These are phyloP conservation scores for Mythimna lalbum DNA, from an alignment of 2,888 invertebrate genomes.

Conservation along the genomic window DNA sequence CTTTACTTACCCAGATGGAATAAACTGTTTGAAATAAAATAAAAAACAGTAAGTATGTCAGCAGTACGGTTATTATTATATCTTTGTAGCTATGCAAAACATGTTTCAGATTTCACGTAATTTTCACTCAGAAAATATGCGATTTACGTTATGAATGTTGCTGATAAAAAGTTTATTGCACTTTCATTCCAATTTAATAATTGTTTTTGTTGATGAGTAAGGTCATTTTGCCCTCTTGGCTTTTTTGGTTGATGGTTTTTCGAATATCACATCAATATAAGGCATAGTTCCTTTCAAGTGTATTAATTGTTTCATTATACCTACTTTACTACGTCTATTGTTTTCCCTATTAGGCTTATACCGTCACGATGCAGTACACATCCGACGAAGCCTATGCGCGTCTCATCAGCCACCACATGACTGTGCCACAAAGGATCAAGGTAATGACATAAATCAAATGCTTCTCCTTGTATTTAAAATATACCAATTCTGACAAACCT, in stretches of 20 bases:
- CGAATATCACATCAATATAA: background rate
- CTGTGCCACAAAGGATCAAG: constrained; percentile 89
- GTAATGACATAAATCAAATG: constrained; percentile 64
- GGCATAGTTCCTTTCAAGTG: constrained; percentile 1
- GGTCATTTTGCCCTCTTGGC: background rate
- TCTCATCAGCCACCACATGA: constrained; percentile 89
- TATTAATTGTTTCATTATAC: constrained; percentile 9
- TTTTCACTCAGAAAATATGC: background rate
- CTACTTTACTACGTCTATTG: constrained; percentile 16
- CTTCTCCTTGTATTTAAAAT: background rate
- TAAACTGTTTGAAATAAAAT: constrained; percentile 47
- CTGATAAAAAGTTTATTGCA: constrained; percentile 40
- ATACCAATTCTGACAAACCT: background rate
- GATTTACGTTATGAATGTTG: constrained; percentile 6
- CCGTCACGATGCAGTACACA: constrained; percentile 80
- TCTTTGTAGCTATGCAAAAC: background rate
- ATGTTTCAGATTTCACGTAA: constrained; percentile 5
- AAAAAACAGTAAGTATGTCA: constrained; percentile 47
- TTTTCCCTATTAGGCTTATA: constrained; percentile 47
- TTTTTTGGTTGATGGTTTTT: background rate
- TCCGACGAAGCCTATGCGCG: constrained; percentile 87
- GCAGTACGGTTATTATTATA: background rate
- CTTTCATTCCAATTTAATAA: constrained; percentile 2
- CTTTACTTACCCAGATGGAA: constrained; percentile 54
- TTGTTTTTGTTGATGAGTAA: background rate